These are phyloP conservation scores for Aspiorhynchus laticeps DNA, from an alignment of 2,113 vertebrate species.

Conservation along the genomic window DNA sequence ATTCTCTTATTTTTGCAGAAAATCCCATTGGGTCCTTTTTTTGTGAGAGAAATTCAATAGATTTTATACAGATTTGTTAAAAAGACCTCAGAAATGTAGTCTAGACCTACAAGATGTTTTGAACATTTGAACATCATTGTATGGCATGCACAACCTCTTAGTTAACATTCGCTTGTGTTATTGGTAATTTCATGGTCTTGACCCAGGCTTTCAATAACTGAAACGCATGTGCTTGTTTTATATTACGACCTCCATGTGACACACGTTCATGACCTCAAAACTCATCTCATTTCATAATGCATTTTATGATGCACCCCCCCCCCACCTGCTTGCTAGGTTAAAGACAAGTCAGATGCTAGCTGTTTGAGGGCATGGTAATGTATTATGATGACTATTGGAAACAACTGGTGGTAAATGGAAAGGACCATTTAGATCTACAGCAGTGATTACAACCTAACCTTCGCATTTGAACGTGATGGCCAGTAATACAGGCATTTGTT, in stretches of 20 bases:
- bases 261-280: slow-evolving; percentile 36
- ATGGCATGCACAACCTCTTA: background rate
- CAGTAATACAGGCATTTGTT: background rate
- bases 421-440: background rate
- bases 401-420: slow-evolving; percentile 23
- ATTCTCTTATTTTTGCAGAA: background rate
- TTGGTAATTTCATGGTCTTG: slow-evolving; percentile 45
- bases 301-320: slow-evolving; percentile 35
- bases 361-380: slow-evolving; percentile 18
- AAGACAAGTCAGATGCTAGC: slow-evolving; percentile 25
- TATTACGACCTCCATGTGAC: slow-evolving; percentile 34
- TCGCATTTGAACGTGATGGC: background rate
- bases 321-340: slow-evolving; percentile 17
- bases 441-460: slow-evolving; percentile 7
- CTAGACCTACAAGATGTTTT: background rate
- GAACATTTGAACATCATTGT: slow-evolving; percentile 16
- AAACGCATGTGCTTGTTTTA: slow-evolving; percentile 26
- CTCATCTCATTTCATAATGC: slow-evolving; percentile 45
- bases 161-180: slow-evolving; percentile 8
- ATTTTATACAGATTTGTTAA: background rate
- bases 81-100: background rate
- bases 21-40: background rate
- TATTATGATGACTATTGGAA: background rate
- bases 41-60: background rate
- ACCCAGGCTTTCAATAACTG: slow-evolving; percentile 41